These are phyloP conservation scores for Eurystomus gularis DNA, from an alignment of 2,113 vertebrate species.

Conservation along the genomic window DNA sequence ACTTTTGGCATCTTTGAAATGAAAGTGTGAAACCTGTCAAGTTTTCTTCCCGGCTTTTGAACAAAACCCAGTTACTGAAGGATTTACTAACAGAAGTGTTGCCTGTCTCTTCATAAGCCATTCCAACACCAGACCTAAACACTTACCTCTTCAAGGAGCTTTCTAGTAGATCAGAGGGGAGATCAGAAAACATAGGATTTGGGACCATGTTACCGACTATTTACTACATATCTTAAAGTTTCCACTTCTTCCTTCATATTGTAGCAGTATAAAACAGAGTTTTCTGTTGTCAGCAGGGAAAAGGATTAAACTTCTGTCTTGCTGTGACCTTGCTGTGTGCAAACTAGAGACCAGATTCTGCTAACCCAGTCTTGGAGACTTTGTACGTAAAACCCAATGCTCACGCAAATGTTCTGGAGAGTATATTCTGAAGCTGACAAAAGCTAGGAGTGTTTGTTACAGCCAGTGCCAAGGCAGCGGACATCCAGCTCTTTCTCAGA, in stretches of 20 bases:
- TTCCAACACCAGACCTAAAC: neutral
- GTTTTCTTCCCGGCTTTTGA: neutral
- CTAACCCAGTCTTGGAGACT: neutral
- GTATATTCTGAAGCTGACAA: neutral
- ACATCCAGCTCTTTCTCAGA: neutral
- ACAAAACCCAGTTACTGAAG: neutral
- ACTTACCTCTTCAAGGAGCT: neutral
- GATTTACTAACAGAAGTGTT: neutral
- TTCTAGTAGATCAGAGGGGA: neutral
- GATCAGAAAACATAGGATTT: neutral
- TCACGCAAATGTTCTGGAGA: neutral
- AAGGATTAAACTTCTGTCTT: neutral
- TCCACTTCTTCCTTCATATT: neutral
- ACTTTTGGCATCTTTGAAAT: neutral
- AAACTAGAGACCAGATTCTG: neutral
- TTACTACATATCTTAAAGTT: neutral
- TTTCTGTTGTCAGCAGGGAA: neutral
- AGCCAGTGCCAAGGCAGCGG: neutral
- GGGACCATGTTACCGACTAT: neutral
- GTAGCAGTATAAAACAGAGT: neutral
- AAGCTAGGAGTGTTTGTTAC: neutral
- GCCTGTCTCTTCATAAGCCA: neutral
- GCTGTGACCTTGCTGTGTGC: rapidly evolving
- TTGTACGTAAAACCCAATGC: neutral
- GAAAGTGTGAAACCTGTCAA: neutral